Evolutionary conservation across 2,888 invertebrate species (phyloP), one percentile per base, ranked within the genome.

Genomic region (Gibbula magus): DNA sequence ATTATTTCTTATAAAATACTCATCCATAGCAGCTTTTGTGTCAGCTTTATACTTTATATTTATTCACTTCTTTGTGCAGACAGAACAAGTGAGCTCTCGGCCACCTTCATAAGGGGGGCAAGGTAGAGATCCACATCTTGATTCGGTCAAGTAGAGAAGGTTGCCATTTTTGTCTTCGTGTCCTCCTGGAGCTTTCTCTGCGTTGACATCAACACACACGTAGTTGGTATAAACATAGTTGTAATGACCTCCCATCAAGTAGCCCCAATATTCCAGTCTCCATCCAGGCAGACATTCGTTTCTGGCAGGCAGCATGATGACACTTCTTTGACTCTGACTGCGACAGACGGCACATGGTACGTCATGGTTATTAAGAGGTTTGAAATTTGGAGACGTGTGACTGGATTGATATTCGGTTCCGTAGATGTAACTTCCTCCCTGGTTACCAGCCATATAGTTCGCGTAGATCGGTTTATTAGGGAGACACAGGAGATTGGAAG

Each of bases 291-390:
- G 67, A 75, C 84, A 84, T 20, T 77, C 66, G 29, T 75, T 78
- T 39, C 74, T 78, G 51, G 80, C 84, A 13, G 83, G 83, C 18
- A 84, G 61, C 83, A 83, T 83, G 5, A 84, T 52, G 54, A 56
- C 67, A 25, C 77, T 75, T 13, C 53, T 45, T 29, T 81, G 67
- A 18, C 76, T 75, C 3, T 35, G 53, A 10, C 73, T 45, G 61
- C 77, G 35, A 29, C 84, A 83, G 7, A 82, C 83, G 25, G 83
- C 79, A 73, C 84, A 84, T 16, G 83, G 83, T 18, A 84, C 81
- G 56, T 84, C 79, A 7, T 81, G 81, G 67, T 84, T 56, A 35
- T 75, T 73, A 18, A 83, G 56, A 1, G 35, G 22, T 75, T 81
- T 78, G 16, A 75, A 20, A 29, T 32, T 32, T 3, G 35, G n/a